These are phyloP conservation scores for Alaudala cheleensis DNA, from an alignment of 2,113 vertebrate genomes.

Conservation along the genomic window DNA sequence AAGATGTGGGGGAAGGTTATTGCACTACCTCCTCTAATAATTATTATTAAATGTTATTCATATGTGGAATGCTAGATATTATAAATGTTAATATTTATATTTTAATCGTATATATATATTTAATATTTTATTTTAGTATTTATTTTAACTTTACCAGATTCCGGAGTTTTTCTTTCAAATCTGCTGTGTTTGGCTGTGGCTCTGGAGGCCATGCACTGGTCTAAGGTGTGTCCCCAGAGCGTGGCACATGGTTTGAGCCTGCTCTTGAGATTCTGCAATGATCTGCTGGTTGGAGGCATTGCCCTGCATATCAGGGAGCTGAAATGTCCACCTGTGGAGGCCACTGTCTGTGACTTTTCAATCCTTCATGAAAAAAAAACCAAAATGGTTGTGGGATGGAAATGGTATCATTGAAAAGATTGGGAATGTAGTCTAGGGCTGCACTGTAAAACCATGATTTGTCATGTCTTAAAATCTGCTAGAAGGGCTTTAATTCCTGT, in stretches of 20 bases:
- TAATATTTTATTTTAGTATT: too few species aligned
- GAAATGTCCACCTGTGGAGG: background rate
- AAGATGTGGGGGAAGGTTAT: background rate
- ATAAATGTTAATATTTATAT: too few species aligned
- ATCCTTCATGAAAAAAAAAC: background rate
- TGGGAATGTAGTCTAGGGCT: background rate
- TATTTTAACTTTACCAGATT: background rate
- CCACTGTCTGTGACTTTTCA: background rate
- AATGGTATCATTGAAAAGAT: background rate
- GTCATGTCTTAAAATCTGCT: background rate
- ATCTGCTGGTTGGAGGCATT: background rate
- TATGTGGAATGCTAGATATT: too few species aligned
- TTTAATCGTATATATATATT: too few species aligned
- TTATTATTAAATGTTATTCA: too few species aligned
- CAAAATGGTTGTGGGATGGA: background rate
- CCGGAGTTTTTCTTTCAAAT: background rate
- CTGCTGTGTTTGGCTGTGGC: background rate
- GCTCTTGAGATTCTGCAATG: background rate
- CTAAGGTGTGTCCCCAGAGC: accelerated
- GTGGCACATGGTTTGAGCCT: background rate
- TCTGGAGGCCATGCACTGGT: background rate
- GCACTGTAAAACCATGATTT: background rate
- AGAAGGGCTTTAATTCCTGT: background rate
- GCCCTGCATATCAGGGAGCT: background rate
- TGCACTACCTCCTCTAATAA: background rate